Base-by-base conservation (phyloP, 2,113 vertebrate genomes). In the Mus pahari region DNA sequence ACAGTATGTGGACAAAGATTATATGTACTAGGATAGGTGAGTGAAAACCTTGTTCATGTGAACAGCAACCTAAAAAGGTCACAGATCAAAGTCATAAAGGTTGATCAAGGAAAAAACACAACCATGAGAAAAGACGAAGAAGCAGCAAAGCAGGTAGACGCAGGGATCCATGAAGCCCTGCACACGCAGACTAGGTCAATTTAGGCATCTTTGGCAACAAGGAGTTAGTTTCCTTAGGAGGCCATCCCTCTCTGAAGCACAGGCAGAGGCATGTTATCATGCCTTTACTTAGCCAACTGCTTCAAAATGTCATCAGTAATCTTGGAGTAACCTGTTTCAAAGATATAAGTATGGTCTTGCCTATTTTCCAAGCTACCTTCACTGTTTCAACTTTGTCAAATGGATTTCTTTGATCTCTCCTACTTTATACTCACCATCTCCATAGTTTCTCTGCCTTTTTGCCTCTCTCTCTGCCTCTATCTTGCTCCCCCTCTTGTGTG, bases 341-440 rank as follows among this genome's bases (percentile, higher is more conserved):
- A 24, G 11, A 5, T 0, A 6, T 31, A 7, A 42, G 14, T 13
- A 9, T 0, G 3, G 10, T 11, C 12, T 5, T 7, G 24, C 31
- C 4, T 19, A 31, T 22, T 55, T 78, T 77, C 33, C 28, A 2
- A 74, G 60, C 39, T 20, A 19, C 9, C 31, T 7, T 71, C 50
- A 10, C 26, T 7, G 0, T 84, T 79, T 75, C 22, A 28, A 55
- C 42, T 82, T 19, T 70, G 68, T 82, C 53, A 62, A 62, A 19
- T 9, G n/a, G 36, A 39, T 70, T 7, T 60, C 45, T 86, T 73
- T 24, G 1, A 73, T 42, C 31, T 68, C 42, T 74, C 28, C 31
- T 5, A 22, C 19, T 7, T 31, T 3, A 12, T 10, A 62, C 26
- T 20, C n/a, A 70, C 20, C 9, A 26, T 33, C 33, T 75, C 79